Conservation (phyloP, 1,140 invertebrate species). For the Conus betulinus region DNA sequence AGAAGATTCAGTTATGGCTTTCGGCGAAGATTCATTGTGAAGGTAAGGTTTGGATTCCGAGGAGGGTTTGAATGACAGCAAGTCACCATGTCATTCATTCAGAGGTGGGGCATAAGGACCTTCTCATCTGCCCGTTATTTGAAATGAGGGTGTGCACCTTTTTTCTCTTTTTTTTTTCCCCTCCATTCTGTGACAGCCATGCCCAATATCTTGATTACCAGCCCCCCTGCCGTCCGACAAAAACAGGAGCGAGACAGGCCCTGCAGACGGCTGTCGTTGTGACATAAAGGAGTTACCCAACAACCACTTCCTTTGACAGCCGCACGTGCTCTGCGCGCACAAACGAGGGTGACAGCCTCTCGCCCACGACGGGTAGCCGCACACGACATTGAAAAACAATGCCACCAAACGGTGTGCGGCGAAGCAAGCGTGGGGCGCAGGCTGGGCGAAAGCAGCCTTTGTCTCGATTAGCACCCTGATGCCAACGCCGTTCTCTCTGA, state of each 20-base stretch:
- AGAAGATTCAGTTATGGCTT: too few species aligned
- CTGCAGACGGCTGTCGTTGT: background rate
- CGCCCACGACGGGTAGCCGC: constrained; percentile 3
- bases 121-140: too few species aligned
- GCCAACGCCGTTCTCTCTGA: constrained; percentile 13
- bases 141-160: too few species aligned
- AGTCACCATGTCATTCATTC: too few species aligned
- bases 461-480: constrained; percentile 14
- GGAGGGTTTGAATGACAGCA: too few species aligned
- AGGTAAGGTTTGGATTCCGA: too few species aligned
- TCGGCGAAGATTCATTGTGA: too few species aligned
- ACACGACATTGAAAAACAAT: constrained; percentile 21
- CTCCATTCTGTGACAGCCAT: background rate
- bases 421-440: background rate
- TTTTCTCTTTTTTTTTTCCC: too few species aligned
- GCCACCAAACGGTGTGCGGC: constrained; percentile 14
- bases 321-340: background rate
- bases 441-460: background rate
- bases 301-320: background rate
- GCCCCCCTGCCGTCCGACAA: background rate
- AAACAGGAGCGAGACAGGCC: background rate
- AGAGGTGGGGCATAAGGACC: too few species aligned
- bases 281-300: background rate
- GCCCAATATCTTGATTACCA: background rate
- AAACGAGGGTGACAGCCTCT: background rate